Evolutionary conservation across 53 echinoderm and acorn worm genomes (phyloP).

Genomic region (Pentamera pediparva): DNA sequence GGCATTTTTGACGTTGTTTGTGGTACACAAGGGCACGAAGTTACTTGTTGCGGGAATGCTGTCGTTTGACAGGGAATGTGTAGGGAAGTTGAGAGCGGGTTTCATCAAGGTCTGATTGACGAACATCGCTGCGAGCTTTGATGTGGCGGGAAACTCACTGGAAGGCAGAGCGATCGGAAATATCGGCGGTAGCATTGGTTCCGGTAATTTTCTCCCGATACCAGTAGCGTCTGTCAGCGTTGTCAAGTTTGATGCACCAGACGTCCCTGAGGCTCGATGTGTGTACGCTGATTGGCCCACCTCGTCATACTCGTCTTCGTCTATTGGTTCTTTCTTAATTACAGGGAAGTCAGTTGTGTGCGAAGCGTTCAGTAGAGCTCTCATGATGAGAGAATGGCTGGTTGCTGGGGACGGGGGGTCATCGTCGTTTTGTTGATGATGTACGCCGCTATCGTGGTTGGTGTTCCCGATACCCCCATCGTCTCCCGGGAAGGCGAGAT

Average conservation of each 20-base stretch:
- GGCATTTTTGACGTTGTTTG: slow-evolving; percentile 3
- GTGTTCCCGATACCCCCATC: too few relatives aligned
- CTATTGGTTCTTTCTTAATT: slow-evolving; percentile 4
- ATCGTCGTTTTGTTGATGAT: too few relatives aligned
- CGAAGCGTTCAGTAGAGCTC: slow-evolving; percentile 9
- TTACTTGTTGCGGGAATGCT: background rate
- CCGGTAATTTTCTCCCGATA: slow-evolving; percentile 60
- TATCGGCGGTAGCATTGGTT: slow-evolving; percentile 61
- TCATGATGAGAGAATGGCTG: slow-evolving; percentile 23
- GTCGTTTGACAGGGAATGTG: background rate
- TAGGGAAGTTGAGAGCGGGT: slow-evolving; percentile 7
- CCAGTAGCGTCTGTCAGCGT: slow-evolving; percentile 74
- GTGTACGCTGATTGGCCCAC: background rate
- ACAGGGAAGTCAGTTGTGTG: background rate
- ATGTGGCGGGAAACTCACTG: slow-evolving; percentile 18
- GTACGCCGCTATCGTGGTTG: too few relatives aligned
- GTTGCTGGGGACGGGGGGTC: background rate
- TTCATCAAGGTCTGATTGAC: slow-evolving; percentile 24
- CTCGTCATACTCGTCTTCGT: slow-evolving; percentile 6
- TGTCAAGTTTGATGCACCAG: slow-evolving; percentile 51
- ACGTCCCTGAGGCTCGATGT: too few relatives aligned
- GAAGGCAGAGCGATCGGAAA: slow-evolving; percentile 38
- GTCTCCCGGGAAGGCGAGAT: too few relatives aligned
- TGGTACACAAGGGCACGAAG: background rate
- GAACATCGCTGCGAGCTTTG: slow-evolving; percentile 28